Evolutionary conservation across 2,888 invertebrate species (phyloP).

Genomic region (Hypselothyrea guttata): DNA sequence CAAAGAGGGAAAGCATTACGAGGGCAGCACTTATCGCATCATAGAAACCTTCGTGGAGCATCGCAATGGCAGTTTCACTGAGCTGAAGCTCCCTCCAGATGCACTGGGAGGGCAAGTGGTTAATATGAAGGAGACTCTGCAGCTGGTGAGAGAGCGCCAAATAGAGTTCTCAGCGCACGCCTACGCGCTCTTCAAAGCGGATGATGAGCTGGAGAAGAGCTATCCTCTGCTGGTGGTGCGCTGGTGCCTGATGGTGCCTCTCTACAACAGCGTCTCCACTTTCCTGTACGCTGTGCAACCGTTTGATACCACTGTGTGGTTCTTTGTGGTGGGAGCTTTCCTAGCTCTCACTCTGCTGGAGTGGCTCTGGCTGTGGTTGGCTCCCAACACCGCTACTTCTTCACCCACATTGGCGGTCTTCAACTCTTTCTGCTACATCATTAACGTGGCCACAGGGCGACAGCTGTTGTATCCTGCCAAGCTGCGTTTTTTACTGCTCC

Average conservation of each 20-base stretch:
- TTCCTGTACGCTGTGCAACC: conserved; percentile 71
- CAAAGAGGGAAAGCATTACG: conserved; percentile 24
- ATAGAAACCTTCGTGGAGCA: conserved; percentile 52
- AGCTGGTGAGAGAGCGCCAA: conserved; percentile 56
- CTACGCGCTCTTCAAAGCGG: conserved; percentile 68
- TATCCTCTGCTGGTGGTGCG: conserved; percentile 74
- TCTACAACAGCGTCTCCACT: conserved; percentile 65
- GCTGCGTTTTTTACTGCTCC: conserved; percentile 52
- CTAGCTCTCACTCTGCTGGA: conserved; percentile 42
- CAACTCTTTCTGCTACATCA: conserved; percentile 58
- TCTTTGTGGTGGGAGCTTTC: conserved; percentile 46
- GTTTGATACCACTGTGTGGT: conserved; percentile 66
- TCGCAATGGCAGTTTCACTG: conserved; percentile 60
- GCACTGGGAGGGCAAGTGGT: conserved; percentile 49
- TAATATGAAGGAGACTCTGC: conserved; percentile 68
- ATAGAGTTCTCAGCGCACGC: conserved; percentile 68
- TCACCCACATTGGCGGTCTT: conserved; percentile 18
- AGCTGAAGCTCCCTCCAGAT: conserved; percentile 37
- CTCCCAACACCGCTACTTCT: not conserved
- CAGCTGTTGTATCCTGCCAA: conserved; percentile 41
- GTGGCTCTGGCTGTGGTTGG: conserved; percentile 44
- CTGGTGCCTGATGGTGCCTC: conserved; percentile 79
- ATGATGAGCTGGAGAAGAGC: conserved; percentile 65
- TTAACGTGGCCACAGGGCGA: conserved; percentile 57
- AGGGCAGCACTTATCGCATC: conserved; percentile 64